Evolutionary conservation across 1,140 invertebrate genomes (phyloP), one percentile per base, ranked within the genome.

Genomic region (Vollenhovia emeryi): DNA sequence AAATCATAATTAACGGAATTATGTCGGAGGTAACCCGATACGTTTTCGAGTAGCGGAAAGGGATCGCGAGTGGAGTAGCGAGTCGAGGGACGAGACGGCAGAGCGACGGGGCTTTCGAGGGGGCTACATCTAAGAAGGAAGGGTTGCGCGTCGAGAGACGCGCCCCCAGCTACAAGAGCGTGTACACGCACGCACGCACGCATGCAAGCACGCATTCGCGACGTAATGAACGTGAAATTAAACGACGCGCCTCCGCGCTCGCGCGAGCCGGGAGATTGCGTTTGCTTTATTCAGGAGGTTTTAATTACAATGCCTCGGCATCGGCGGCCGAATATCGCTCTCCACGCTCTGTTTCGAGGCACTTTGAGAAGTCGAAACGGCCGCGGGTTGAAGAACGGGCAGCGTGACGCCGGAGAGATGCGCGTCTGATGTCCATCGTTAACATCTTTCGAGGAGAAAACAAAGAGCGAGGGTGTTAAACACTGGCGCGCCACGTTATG

Each of bases 1-100:
- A 93, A 94, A 94, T 94, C 92, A 93, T 94, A 94, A 94, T 94
- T 94, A 94, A 94, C 93, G 92, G 93, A 94, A 94, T 94, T 93
- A 93, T 92, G 89, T 84, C 62, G 76, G 60, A 82, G 89, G 92
- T 92, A 93, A 93, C 92, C 89, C 90, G 92, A 93, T 93, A 93
- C 89, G 87, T 92, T 92, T 84, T 82, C 80, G 88, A 84, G 83
- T 83, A 73, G 82, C 59, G 62, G 64, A 48, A 76, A 85, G 57
- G 52, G 62, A 69, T 43, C 21, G 57, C 30, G 84, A 52, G 69
- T 80, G 40, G 71, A 86, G 85, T 86, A 48, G 52, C 74, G 48
- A 68, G 30, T 60, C 55, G 55, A 78, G 50, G 30, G 36, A 73
- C 24, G 76, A 52, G 71, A 59, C 15, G 48, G 68, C 30, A 55